Conservation (phyloP, 2,888 invertebrate genomes). For the Hydropsyche betteni region DNA sequence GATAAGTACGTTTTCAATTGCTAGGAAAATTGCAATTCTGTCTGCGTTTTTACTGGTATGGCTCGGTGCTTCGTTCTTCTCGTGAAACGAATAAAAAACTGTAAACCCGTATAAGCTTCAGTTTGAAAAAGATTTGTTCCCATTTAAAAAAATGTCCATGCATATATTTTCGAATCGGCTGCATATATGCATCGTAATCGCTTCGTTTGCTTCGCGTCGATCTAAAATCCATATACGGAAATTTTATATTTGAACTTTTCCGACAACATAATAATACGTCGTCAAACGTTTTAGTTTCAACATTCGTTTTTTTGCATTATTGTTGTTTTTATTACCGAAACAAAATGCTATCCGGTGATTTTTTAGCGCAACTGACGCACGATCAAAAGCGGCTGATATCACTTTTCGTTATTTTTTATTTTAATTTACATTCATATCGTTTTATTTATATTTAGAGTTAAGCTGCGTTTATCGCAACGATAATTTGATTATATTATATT, state of each 20-base stretch:
- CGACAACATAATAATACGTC: slow-evolving; percentile 15
- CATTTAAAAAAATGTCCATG: background rate
- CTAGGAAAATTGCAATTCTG: background rate
- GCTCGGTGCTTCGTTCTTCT: no score
- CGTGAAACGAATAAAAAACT: background rate
- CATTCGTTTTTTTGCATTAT: background rate
- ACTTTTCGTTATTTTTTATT: no score
- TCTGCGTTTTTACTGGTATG: background rate
- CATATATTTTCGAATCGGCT: no score
- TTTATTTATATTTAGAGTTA: no score
- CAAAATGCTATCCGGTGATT: slow-evolving; percentile 1
- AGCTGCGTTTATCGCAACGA: no score
- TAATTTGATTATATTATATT: no score
- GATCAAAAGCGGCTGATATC: background rate
- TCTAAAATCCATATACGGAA: background rate
- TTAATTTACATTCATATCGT: no score
- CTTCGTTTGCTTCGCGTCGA: background rate
- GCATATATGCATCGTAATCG: no score
- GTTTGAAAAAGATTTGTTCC: background rate
- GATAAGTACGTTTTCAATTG: background rate
- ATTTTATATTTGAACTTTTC: slow-evolving; percentile 26
- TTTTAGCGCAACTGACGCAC: background rate
- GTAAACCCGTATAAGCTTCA: background rate
- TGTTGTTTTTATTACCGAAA: background rate
- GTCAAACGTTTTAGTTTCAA: slow-evolving; percentile 8